Percentiles rank a stretch among this genome's conserved stretches.
Evolutionary conservation across 2,113 vertebrate species (phyloP).

Genomic region (Entelurus aequoreus): DNA sequence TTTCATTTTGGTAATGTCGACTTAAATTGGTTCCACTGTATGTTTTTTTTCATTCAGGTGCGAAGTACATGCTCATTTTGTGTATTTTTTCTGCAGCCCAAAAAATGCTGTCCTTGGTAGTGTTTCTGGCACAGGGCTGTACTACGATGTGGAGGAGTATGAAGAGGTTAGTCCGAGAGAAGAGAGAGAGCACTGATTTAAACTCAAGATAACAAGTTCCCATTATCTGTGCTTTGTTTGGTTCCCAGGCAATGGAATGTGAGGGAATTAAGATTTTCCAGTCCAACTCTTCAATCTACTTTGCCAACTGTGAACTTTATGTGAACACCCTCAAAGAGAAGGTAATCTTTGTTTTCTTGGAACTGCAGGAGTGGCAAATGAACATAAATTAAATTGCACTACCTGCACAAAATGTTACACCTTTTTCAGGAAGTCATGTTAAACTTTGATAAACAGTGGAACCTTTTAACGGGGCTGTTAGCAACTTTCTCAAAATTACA

Average conservation of each 20-base stretch:
- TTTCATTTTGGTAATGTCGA: too few relatives aligned
- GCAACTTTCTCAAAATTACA: too few relatives aligned
- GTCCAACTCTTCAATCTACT: slow-evolving; percentile 90
- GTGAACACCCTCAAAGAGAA: slow-evolving; percentile 82
- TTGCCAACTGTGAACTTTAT: slow-evolving; percentile 92
- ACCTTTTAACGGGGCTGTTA: too few relatives aligned
- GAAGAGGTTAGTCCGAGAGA: slow-evolving; percentile 79
- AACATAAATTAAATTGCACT: not conserved
- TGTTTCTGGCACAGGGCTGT: slow-evolving; percentile 82
- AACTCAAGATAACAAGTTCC: not conserved
- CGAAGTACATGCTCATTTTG: not conserved
- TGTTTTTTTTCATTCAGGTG: not conserved
- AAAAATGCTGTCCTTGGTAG: slow-evolving; percentile 82
- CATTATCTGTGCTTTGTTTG: slow-evolving; percentile 1
- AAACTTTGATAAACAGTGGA: not conserved
- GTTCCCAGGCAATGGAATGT: slow-evolving; percentile 71
- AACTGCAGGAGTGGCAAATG: not conserved
- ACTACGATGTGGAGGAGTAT: slow-evolving; percentile 83
- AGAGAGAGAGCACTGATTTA: not conserved
- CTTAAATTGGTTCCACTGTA: too few relatives aligned
- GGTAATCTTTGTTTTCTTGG: slow-evolving; percentile 64
- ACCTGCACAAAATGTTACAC: not conserved
- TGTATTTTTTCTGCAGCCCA: slow-evolving; percentile 70
- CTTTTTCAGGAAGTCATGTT: not conserved
- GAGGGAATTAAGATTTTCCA: slow-evolving; percentile 97